These are phyloP conservation scores for Oxyruncus cristatus DNA, from an alignment of 2,113 vertebrate genomes.

Conservation along the genomic window DNA sequence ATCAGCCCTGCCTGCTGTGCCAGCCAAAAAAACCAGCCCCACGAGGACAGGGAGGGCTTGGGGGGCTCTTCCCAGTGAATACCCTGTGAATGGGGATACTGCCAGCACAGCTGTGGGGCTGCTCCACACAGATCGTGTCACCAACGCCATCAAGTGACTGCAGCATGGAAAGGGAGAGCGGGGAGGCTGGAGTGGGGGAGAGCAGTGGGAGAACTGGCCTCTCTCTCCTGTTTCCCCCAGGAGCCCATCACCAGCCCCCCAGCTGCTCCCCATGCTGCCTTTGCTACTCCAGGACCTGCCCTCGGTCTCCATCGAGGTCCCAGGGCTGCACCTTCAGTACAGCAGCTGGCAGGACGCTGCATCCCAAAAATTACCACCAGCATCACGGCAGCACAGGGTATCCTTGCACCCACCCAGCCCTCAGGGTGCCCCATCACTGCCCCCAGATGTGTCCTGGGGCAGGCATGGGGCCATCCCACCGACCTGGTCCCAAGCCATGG, in stretches of 20 bases:
- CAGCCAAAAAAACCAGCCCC: not conserved
- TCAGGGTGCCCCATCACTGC: not conserved
- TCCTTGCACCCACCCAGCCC: not conserved
- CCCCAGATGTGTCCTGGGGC: not conserved
- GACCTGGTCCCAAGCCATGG: rapidly evolving
- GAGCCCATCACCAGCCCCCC: rapidly evolving
- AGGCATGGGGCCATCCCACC: rapidly evolving
- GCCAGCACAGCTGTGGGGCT: not conserved
- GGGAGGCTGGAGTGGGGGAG: not conserved
- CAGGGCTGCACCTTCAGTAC: not conserved
- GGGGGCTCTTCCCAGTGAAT: not conserved
- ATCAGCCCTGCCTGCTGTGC: not conserved
- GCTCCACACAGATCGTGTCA: not conserved
- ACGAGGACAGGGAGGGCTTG: not conserved
- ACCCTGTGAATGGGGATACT: not conserved
- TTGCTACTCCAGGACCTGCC: rapidly evolving
- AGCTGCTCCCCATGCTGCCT: not conserved
- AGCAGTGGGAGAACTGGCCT: not conserved
- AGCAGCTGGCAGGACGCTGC: not conserved
- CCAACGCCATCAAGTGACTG: slow-evolving; percentile 45
- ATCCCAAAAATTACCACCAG: not conserved
- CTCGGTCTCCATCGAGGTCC: not conserved
- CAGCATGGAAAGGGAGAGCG: not conserved
- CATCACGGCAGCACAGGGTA: not conserved
- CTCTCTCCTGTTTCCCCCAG: not conserved